Evolutionary conservation across 2,113 vertebrate species (phyloP).

Genomic region (Dipodomys spectabilis): DNA sequence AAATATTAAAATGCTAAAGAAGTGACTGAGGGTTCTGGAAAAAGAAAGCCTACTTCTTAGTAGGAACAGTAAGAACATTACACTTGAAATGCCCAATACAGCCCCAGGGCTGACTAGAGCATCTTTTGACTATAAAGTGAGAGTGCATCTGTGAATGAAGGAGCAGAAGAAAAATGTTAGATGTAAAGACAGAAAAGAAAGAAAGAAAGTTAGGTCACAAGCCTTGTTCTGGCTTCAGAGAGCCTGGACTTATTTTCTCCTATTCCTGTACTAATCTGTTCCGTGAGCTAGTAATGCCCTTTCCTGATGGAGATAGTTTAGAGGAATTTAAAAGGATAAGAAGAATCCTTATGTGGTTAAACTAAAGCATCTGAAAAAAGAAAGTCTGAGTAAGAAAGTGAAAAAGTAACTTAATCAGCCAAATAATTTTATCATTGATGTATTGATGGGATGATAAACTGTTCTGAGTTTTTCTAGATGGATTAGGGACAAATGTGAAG

Average conservation of each 20-base stretch:
- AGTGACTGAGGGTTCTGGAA: too few species aligned
- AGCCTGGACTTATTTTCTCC: neutral
- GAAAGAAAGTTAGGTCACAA: neutral
- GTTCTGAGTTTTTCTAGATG: conserved; percentile 2
- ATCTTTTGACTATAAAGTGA: neutral
- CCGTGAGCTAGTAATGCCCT: neutral
- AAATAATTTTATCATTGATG: neutral
- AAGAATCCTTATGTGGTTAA: neutral
- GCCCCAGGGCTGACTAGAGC: neutral
- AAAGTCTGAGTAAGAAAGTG: neutral
- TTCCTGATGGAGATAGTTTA: neutral
- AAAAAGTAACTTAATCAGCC: neutral
- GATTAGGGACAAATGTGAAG: neutral
- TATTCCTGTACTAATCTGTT: neutral
- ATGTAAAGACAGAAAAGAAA: neutral
- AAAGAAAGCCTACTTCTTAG: neutral
- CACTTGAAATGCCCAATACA: fast-evolving
- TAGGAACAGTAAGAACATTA: neutral
- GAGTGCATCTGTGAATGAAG: neutral
- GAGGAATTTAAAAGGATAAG: neutral
- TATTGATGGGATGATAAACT: neutral
- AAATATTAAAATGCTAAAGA: too few species aligned
- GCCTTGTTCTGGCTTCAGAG: neutral
- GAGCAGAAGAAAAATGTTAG: neutral
- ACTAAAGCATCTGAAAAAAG: neutral